Percentiles rank a stretch among this genome's conserved stretches.
Evolutionary conservation across 2,888 invertebrate species (phyloP).

Genomic region (Cheilosia scutellata): DNA sequence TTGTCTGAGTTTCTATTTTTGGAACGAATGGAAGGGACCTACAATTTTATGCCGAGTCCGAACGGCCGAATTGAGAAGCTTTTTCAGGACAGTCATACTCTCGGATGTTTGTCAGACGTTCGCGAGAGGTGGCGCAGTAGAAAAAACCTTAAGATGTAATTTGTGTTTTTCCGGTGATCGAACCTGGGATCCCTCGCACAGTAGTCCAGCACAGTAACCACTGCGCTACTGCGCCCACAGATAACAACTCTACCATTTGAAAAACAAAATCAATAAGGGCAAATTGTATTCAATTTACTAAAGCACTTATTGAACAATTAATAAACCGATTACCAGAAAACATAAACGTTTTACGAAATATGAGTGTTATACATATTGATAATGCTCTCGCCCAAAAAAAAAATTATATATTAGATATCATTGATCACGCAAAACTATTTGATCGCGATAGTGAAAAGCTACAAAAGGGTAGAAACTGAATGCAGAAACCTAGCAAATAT

Average conservation of each 20-base stretch:
- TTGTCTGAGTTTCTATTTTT: too few species aligned
- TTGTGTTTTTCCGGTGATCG: too few species aligned
- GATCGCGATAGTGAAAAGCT: background rate
- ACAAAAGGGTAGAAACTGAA: background rate
- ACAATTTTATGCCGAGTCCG: too few species aligned
- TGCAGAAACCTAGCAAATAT: background rate
- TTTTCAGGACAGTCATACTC: too few species aligned
- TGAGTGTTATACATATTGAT: background rate
- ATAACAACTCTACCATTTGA: background rate
- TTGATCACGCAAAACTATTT: background rate
- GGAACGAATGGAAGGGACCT: too few species aligned
- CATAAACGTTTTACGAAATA: background rate
- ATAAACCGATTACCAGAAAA: background rate
- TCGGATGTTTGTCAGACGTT: too few species aligned
- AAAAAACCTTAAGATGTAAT: too few species aligned
- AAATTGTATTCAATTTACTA: background rate
- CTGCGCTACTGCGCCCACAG: too few species aligned
- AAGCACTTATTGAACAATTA: background rate
- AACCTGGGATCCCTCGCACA: too few species aligned
- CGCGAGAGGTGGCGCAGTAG: too few species aligned
- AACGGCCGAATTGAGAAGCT: too few species aligned
- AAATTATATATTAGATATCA: background rate
- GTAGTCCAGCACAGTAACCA: too few species aligned
- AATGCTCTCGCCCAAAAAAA: background rate
- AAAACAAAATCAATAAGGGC: background rate